A percentile compares a stretch with the other conserved stretches of the same genome.
phyloP scores from a whole-genome alignment of 2,113 vertebrate genomes.

The Paralichthys olivaceus region DNA sequence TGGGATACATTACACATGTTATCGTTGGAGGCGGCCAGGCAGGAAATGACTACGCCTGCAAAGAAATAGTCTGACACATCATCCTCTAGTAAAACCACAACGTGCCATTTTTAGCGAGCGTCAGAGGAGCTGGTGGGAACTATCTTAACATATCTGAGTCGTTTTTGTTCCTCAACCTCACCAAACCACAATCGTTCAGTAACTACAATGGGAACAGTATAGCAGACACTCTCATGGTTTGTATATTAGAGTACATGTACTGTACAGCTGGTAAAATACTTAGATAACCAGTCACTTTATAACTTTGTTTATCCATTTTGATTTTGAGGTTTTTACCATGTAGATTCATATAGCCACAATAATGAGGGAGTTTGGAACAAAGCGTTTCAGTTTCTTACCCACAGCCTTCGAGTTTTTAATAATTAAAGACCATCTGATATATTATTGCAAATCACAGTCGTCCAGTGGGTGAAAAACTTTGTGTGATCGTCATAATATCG shows the following conservation, averaged over 20 bases:
- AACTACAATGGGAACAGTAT: too few relatives aligned
- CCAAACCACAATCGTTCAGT: too few relatives aligned
- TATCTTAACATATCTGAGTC: too few relatives aligned
- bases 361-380: not conserved
- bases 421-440: conserved; percentile 31
- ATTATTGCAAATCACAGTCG: not conserved
- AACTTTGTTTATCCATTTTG: not conserved
- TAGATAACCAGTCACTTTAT: too few relatives aligned
- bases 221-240: too few relatives aligned
- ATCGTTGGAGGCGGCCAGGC: not conserved
- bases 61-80: not conserved
- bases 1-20: not conserved
- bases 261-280: too few relatives aligned
- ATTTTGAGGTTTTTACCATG: not conserved
- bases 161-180: too few relatives aligned
- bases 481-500: not conserved
- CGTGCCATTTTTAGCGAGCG: not conserved
- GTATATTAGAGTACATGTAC: too few relatives aligned
- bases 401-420: conserved; percentile 14
- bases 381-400: not conserved
- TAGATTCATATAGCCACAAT: not conserved
- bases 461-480: not conserved
- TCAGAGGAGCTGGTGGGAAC: not conserved
- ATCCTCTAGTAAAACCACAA: not conserved
- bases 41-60: not conserved